Conservation (phyloP, 2,888 invertebrate genomes). For the Frankliniella fusca region DNA sequence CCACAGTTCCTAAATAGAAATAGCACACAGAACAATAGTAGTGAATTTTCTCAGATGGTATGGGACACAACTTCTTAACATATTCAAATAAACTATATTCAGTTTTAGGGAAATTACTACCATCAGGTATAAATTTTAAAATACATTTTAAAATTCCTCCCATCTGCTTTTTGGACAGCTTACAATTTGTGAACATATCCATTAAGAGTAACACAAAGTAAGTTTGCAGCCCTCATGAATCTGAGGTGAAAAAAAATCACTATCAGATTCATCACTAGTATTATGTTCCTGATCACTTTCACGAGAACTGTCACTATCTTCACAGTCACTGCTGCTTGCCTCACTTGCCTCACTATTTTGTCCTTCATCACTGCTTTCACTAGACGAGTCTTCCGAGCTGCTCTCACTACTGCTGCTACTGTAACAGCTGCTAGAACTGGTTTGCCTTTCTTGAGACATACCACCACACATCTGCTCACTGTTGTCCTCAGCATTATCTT, state of each 20-base stretch:
- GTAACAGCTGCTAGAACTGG: neutral
- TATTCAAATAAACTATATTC: neutral
- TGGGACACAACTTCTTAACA: neutral
- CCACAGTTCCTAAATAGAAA: neutral
- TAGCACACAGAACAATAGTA: neutral
- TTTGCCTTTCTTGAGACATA: neutral
- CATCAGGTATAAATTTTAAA: neutral
- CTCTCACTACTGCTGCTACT: neutral
- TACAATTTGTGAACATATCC: neutral
- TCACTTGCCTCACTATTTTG: neutral
- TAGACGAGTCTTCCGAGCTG: neutral
- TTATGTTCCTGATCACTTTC: no score
- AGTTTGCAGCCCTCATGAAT: neutral
- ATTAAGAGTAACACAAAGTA: neutral
- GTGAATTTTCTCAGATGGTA: slow-evolving; percentile 1
- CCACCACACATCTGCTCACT: neutral
- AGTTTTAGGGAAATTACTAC: neutral
- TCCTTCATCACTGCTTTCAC: neutral
- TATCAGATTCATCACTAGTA: slow-evolving; percentile 3
- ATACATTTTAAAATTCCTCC: neutral
- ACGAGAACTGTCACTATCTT: neutral
- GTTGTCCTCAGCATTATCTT: neutral
- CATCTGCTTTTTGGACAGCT: no score
- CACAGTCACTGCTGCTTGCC: neutral
- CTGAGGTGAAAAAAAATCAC: neutral